phyloP scores from a whole-genome alignment of 2,113 vertebrate genomes.

The Anoplopoma fimbria region DNA sequence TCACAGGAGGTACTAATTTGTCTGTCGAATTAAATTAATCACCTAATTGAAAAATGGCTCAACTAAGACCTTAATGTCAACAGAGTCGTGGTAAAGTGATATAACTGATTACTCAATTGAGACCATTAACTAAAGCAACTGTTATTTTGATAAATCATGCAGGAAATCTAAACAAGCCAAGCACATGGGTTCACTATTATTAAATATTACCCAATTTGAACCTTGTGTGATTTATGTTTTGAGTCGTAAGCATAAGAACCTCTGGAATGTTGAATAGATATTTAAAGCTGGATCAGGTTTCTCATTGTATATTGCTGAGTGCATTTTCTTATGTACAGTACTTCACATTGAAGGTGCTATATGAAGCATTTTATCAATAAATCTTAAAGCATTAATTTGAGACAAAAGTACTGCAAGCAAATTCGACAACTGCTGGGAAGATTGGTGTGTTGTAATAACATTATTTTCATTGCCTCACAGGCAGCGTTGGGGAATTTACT shows the following conservation, averaged over 20 bases:
- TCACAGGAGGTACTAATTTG: conserved; percentile 58
- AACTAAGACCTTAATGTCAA: conserved; percentile 52
- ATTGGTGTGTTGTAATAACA: background rate
- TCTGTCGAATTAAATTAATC: conserved; percentile 65
- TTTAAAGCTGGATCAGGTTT: conserved; percentile 41
- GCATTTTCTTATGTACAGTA: background rate
- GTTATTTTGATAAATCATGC: conserved; percentile 60
- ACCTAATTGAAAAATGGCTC: conserved; percentile 69
- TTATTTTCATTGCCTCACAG: background rate
- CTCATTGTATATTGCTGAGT: conserved; percentile 1
- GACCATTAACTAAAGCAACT: conserved; percentile 59
- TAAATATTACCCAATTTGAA: conserved; percentile 55
- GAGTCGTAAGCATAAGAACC: conserved; percentile 31
- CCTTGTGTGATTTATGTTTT: conserved; percentile 61
- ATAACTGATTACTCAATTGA: conserved; percentile 65
- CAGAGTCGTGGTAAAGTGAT: conserved; percentile 52
- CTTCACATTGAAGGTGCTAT: conserved; percentile 2
- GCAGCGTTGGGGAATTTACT: background rate
- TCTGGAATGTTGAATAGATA: conserved; percentile 35
- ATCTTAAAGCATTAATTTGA: background rate
- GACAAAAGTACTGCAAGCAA: background rate
- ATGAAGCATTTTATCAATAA: conserved; percentile 1
- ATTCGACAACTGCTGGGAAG: background rate
- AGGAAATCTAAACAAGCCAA: conserved; percentile 59
- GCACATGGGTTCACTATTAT: conserved; percentile 47